phyloP scores from a whole-genome alignment of 2,113 vertebrate species.

The Alosa alosa region DNA sequence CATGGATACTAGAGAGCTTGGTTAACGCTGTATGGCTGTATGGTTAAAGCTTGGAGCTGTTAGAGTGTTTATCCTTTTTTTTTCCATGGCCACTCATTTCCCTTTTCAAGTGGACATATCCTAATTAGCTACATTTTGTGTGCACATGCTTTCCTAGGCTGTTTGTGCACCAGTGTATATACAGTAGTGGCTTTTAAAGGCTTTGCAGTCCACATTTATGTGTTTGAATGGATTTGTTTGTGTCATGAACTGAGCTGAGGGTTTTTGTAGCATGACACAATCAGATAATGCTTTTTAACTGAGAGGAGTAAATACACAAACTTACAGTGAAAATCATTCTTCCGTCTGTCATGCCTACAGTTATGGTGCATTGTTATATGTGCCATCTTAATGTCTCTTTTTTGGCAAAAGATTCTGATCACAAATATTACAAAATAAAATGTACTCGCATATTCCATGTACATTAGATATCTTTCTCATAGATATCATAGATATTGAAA shows the following conservation, averaged over 20 bases:
- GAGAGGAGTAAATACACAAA: background rate
- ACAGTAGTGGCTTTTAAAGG: background rate
- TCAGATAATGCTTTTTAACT: background rate
- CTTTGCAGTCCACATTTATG: background rate
- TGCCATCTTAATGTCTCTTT: background rate
- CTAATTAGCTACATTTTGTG: background rate
- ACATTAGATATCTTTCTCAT: background rate
- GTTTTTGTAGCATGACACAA: background rate
- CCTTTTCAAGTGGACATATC: background rate
- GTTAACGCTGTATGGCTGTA: no score
- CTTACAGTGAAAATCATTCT: background rate
- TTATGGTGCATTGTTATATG: background rate
- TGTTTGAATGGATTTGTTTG: background rate
- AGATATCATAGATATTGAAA: no score
- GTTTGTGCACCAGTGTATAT: background rate
- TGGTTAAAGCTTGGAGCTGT: no score
- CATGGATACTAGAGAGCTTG: no score
- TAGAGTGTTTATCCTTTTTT: background rate
- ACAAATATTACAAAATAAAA: background rate
- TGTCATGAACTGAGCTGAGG: background rate
- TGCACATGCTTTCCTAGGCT: background rate
- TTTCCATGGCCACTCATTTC: background rate
- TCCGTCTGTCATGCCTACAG: background rate
- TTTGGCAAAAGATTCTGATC: background rate
- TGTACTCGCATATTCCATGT: background rate